Base-by-base conservation (phyloP, 2,888 invertebrate species). In the Laspeyria flexula region DNA sequence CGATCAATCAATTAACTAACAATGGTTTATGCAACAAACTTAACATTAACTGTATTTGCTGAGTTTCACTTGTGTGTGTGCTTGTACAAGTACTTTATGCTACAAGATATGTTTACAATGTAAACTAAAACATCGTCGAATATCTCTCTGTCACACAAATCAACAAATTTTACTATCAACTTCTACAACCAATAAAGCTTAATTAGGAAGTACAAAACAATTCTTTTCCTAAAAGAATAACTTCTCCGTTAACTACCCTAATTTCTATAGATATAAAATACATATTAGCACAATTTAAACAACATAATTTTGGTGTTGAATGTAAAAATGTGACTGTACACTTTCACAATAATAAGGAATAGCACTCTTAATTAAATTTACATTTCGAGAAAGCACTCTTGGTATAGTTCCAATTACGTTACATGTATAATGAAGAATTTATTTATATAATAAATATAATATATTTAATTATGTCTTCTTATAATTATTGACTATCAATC, bases 221-320 rank as follows among this genome's bases (percentile, higher is more conserved):
- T 90, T 90, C 90, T 90, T 90, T 90, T 90, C 86, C 86, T 64
- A 90, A 90, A 90, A 90, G 90, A 90, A 90, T 90, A 90, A 90
- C 90, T 72, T 81, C 72, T 73, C 77, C 74, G 65, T 71, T 71
- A 75, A 68, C 73, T 79, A 81, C 74, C 65, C 78, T 63, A 69
- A 49, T 44, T 69, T 73, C 35, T 65, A 74, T 66, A 65, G 61
- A 68, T 74, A 79, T 79, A 82, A 80, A 76, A 78, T 77, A 79
- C 62, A 69, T 73, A 77, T 76, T 66, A 70, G 75, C 77, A 79
- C 70, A 74, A 80, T 78, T 71, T 73, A 75, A 74, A 77, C 75
- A 77, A 68, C 75, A n/a, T 71, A 77, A 79, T 77, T 84, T 79
- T 77, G 75, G 75, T 78, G 78, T 75, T 75, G 61, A 72, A 70